Conservation (phyloP, 2,113 vertebrate genomes). For the Smithornis capensis region DNA sequence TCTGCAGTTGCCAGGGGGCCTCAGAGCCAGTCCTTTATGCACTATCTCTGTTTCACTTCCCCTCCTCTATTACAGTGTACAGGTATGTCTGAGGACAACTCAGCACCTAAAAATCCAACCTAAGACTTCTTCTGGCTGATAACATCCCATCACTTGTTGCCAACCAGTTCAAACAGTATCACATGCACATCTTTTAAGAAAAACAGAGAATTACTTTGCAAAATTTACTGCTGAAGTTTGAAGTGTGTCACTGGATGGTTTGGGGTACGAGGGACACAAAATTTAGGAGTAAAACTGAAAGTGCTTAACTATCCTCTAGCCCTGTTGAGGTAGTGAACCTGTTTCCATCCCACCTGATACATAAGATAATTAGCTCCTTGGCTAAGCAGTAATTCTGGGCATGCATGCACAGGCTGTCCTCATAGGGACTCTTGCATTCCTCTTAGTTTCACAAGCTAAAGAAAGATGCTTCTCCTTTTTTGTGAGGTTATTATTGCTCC, state of each 20-base stretch:
- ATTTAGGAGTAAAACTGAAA: slow-evolving; percentile 62
- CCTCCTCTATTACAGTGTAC: neutral
- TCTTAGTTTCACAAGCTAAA: slow-evolving; percentile 61
- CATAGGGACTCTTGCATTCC: slow-evolving; percentile 61
- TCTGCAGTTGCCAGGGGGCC: neutral
- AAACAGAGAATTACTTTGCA: neutral
- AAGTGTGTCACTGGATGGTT: neutral
- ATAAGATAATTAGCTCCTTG: slow-evolving; percentile 73
- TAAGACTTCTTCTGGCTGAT: neutral
- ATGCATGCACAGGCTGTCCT: slow-evolving; percentile 71
- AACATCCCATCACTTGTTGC: neutral
- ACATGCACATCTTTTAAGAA: neutral
- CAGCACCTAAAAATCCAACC: neutral
- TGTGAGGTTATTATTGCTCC: slow-evolving; percentile 50
- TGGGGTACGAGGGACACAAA: neutral
- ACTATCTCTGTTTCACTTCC: neutral
- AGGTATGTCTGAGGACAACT: neutral
- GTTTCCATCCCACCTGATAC: slow-evolving; percentile 74
- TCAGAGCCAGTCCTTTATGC: neutral
- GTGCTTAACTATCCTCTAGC: slow-evolving; percentile 53
- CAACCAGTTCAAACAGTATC: neutral
- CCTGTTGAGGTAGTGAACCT: slow-evolving; percentile 70
- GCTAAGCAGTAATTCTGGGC: slow-evolving; percentile 67
- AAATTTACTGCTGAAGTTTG: neutral
- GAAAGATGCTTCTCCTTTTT: slow-evolving; percentile 54